A percentile compares a stretch with the other conserved stretches of the same genome.
Conservation (phyloP, 2,113 vertebrate genomes). For the Halichoeres trimaculatus region DNA sequence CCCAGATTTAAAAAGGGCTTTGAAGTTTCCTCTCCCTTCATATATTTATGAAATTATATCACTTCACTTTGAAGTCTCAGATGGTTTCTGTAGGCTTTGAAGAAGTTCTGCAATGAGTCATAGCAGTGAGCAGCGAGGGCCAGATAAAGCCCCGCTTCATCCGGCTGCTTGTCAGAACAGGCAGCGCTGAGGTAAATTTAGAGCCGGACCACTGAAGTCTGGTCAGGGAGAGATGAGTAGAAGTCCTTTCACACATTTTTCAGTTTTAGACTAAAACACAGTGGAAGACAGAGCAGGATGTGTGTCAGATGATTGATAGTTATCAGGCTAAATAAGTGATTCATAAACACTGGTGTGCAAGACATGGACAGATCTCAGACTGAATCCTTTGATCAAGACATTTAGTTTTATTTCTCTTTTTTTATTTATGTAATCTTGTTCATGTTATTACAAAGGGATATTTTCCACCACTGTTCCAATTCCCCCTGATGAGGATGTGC, state of each 20-base stretch:
- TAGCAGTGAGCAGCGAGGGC: conserved; percentile 28
- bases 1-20: conserved; percentile 35
- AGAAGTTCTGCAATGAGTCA: conserved; percentile 67
- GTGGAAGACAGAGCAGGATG: not conserved
- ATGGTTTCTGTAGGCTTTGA: conserved; percentile 64
- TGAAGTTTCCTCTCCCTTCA: conserved; percentile 56
- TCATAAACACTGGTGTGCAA: not conserved
- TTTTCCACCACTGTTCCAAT: too few species aligned
- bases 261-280: conserved; percentile 9
- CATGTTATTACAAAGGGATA: too few species aligned
- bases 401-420: too few species aligned
- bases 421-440: too few species aligned
- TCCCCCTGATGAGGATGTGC: too few species aligned
- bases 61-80: conserved; percentile 64
- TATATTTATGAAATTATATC: conserved; percentile 63
- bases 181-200: conserved; percentile 52
- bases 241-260: not conserved
- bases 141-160: conserved; percentile 57
- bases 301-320: not conserved
- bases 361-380: too few species aligned
- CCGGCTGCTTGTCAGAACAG: conserved; percentile 60
- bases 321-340: not conserved
- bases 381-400: too few species aligned
- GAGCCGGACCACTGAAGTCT: conserved; percentile 42
- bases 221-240: conserved; percentile 4